Base-by-base conservation (phyloP, 2,113 vertebrate genomes). In the Saccopteryx leptura region DNA sequence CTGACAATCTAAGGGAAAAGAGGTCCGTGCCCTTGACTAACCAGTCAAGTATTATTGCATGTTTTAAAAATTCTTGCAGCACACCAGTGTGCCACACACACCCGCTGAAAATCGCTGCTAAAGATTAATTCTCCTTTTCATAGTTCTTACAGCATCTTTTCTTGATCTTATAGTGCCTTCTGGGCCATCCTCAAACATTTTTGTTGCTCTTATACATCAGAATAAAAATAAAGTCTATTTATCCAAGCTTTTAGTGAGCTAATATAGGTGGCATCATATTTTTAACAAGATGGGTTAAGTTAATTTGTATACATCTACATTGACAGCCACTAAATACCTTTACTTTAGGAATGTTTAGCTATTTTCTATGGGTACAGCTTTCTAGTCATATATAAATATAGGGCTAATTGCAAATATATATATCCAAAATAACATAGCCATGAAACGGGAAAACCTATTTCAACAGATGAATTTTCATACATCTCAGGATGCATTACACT, bases 211-310 rank as follows among this genome's bases (percentile, higher is more conserved):
- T 88, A 46, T 24, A 92, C 90, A 63, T 83, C 58, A 79, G 48
- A 93, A 88, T 58, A 17, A 93, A 95, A 93, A 33, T 7, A 92
- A 86, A 69, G 74, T 92, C 52, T 69, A 75, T 50, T 33, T 69
- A 60, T 60, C 48, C 26, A 68, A 60, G 60, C 52, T 65, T 86
- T 78, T 61, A 48, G n/a, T 46, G 23, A 50, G 60, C 46, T 88
- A 69, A 66, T 19, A 60, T n/a, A 52, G 28, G 28, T 65, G 28
- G 21, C 31, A 72, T 23, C 82, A 58, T 58, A 48, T 71, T 92
- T 75, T 65, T 63, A 72, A 28, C 60, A 56, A 69, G 54, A 63
- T 14, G 52, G 50, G 14, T 13, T 58, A n/a, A 80, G 84, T 94
- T 26, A 15, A 68, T 71, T 71, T 93, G 23, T 88, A 2, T 61